Base-by-base conservation (phyloP, 2,797 vertebrate species). In the Muraenolepis orangiensis region DNA sequence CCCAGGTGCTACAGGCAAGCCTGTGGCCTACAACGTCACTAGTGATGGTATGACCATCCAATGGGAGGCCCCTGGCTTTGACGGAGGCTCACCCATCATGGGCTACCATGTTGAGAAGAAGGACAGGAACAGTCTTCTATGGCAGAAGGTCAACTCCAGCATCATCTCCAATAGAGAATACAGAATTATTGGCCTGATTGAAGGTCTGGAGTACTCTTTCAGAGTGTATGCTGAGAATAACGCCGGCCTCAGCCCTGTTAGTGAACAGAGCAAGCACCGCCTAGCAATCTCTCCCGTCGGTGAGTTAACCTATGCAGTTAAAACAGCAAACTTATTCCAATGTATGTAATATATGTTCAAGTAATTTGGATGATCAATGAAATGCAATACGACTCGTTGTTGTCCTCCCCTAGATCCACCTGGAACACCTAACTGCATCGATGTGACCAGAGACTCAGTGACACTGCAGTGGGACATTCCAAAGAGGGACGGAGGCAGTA, bases 61-160 rank as follows among this genome's bases (percentile, higher is more conserved):
- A 79, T 99, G 98, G 98, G 98, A 99, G 84, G 96, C 95, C 73
- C 96, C 98, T 0, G 89, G 85, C 66, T 99, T 98, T 78, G 96
- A 99, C 46, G 98, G 98, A 13, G 98, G 98, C 78, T 97, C 98
- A 72, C 96, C 97, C 77, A 90, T 99, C 87, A 92, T 93, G 82
- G 98, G 98, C 76, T 99, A 95, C 86, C 95, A 99, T 20, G 94
- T 99, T 84, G 97, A 99, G 90, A 99, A 97, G 92, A 99, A 99
- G 90, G 98, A 99, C 93, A 95, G 97, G 87, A 99, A 99, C 85
- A 99, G 98, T 87, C 95, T 99, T 66, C 86, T 99, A 78, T 99
- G 98, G 98, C 95, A 96, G 89, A 97, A 95, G 85, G 94, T 97
- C 79, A 99, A 99, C 85, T 94, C 93, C 73, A 93, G 89, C 75